A percentile compares a stretch with the other conserved stretches of the same genome.
Conservation (phyloP, 2,113 vertebrate species). For the Pyrgilauda ruficollis region DNA sequence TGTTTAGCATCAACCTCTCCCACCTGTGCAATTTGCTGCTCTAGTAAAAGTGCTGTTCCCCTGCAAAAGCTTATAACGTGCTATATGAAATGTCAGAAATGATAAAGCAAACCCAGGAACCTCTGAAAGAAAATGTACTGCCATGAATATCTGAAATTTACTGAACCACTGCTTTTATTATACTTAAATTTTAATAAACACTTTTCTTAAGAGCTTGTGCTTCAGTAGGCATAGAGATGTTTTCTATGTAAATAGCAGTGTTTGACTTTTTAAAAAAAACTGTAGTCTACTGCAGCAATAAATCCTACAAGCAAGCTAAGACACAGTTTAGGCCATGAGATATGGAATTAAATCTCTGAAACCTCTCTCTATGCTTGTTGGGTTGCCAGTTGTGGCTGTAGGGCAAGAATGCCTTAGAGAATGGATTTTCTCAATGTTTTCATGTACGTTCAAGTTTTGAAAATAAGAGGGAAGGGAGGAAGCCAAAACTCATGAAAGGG, state of each 20-base stretch:
- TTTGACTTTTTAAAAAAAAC: constrained; percentile 21
- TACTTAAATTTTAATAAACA: constrained; percentile 32
- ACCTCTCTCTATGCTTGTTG: not conserved
- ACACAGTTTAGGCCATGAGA: not conserved
- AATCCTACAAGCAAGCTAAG: constrained; percentile 6
- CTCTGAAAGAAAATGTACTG: constrained; percentile 14
- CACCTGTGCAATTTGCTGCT: not conserved
- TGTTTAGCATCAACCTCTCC: not conserved
- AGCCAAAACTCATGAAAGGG: not conserved
- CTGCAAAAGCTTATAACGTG: not conserved
- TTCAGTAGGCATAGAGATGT: not conserved
- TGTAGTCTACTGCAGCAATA: not conserved
- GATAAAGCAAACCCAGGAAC: constrained; percentile 29
- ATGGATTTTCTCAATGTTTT: not conserved
- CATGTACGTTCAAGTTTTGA: not conserved
- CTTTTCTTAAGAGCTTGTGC: constrained; percentile 10
- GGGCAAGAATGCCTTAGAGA: not conserved
- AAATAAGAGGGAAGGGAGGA: not conserved
- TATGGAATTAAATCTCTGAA: not conserved
- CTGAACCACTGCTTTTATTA: not conserved
- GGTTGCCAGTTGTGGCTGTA: not conserved
- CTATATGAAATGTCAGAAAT: constrained; percentile 45
- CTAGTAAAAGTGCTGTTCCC: not conserved
- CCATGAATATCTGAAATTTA: constrained; percentile 23
- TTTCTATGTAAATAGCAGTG: constrained; percentile 30